Conservation (phyloP, 1,140 invertebrate species). For the Bombus waltoni region DNA sequence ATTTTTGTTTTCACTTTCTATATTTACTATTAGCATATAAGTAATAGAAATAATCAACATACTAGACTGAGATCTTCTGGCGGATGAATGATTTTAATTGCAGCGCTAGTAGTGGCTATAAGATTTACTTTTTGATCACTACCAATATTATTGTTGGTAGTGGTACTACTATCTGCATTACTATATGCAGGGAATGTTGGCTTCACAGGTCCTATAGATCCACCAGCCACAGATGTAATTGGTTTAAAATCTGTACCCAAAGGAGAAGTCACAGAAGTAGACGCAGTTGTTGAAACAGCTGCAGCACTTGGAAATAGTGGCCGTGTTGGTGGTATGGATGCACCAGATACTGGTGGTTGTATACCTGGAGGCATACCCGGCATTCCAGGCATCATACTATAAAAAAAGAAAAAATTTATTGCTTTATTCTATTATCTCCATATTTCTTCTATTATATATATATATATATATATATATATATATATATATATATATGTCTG, state of each 20-base stretch:
- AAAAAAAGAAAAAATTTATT: constrained; percentile 56
- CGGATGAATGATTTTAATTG: constrained; percentile 96
- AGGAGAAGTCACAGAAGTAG: constrained; percentile 83
- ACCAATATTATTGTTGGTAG: constrained; percentile 74
- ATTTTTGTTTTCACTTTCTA: not conserved
- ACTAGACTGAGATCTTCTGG: constrained; percentile 95
- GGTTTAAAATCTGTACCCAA: constrained; percentile 87
- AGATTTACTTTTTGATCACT: constrained; percentile 87
- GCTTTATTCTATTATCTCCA: constrained; percentile 40
- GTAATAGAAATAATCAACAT: constrained; percentile 71
- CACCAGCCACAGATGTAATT: constrained; percentile 82
- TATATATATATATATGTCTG: not conserved
- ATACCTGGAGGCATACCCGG: constrained; percentile 84
- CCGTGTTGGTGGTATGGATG: constrained; percentile 84
- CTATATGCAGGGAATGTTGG: constrained; percentile 91
- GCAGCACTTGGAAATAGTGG: constrained; percentile 91
- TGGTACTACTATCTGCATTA: constrained; percentile 75
- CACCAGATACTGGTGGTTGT: constrained; percentile 83
- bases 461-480: not conserved
- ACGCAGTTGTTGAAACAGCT: constrained; percentile 83
- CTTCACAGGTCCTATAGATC: constrained; percentile 84
- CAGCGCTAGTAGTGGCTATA: constrained; percentile 91
- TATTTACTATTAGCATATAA: not conserved
- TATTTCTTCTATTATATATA: not conserved
- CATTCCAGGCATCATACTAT: constrained; percentile 82